These are phyloP conservation scores for Ammospiza nelsoni DNA, from an alignment of 2,113 vertebrate species.

Conservation along the genomic window DNA sequence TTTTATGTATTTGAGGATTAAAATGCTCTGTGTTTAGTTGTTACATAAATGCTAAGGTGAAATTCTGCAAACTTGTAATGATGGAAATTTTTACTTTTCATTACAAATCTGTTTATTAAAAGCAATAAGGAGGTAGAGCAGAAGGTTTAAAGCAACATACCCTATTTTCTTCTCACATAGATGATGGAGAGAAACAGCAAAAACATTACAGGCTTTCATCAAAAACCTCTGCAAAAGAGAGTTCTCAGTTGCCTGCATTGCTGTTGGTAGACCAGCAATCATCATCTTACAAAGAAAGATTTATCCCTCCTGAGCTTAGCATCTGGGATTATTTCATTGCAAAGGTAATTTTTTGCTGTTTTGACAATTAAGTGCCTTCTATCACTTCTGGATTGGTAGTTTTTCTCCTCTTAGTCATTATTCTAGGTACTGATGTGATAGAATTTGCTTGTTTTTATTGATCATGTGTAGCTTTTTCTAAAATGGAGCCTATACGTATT, in stretches of 20 bases:
- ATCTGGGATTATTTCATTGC: slow-evolving; percentile 99
- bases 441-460: neutral
- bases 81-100: neutral
- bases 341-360: slow-evolving; percentile 80
- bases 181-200: slow-evolving; percentile 80
- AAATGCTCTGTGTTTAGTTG: neutral
- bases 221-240: slow-evolving; percentile 80
- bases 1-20: neutral
- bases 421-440: neutral
- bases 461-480: neutral
- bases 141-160: neutral
- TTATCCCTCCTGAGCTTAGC: slow-evolving; percentile 94
- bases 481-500: neutral
- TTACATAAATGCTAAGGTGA: neutral
- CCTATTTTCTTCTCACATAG: slow-evolving; percentile 68
- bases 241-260: slow-evolving; percentile 62
- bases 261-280: slow-evolving; percentile 76
- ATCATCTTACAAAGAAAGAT: slow-evolving; percentile 83
- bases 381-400: neutral
- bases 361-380: neutral
- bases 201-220: slow-evolving; percentile 79
- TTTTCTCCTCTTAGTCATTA: neutral
- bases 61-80: neutral
- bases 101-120: neutral
- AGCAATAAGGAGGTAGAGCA: neutral